Evolutionary conservation across 2,113 vertebrate species (phyloP), one percentile per base, ranked within the genome.

Genomic region (Aldabrachelys gigantea): DNA sequence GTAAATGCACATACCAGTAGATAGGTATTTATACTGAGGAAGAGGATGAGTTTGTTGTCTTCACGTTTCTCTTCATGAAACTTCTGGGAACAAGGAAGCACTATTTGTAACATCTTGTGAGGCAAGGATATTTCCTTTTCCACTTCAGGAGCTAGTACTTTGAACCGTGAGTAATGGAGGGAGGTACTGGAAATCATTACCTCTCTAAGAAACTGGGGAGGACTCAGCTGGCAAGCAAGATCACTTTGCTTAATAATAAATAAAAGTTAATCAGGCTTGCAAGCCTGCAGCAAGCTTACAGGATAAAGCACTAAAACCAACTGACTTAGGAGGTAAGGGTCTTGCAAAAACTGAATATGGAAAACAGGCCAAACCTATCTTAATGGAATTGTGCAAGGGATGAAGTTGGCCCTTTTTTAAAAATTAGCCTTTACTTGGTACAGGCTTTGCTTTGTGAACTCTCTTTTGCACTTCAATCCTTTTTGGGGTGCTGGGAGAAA

Each of bases 391-490:
- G 62, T 17, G 19, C 31, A 65, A 79, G 44, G 78, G 25, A 75
- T 80, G 53, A 97, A 89, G 56, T 92, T 86, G 27, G 5, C 3
- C 2, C 82, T 22, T 84, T 91, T 93, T 8, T 97, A 62, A 86
- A 84, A 94, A 62, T 21, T 54, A 49, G 5, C 56, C 56, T 91
- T 87, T 54, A 76, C 31, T 93, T 88, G 53, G 6, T 65, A 19
- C 16, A 65, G 13, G 79, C 85, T 85, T 95, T 91, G 62, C 17
- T 56, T 96, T 89, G 82, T 92, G 35, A 89, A 50, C 44, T 92
- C 16, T 65, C 31, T 91, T 11, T 89, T 93, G 92, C 69, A 87
- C 1, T 93, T 35, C 82, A 95, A 52, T 92, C 82, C 75, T 95
- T 94, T 84, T 56, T 84, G 80, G 44, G 69, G 86, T 44, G 22